Conservation (phyloP, 2,888 invertebrate species). For the Apodemia hepburni region DNA sequence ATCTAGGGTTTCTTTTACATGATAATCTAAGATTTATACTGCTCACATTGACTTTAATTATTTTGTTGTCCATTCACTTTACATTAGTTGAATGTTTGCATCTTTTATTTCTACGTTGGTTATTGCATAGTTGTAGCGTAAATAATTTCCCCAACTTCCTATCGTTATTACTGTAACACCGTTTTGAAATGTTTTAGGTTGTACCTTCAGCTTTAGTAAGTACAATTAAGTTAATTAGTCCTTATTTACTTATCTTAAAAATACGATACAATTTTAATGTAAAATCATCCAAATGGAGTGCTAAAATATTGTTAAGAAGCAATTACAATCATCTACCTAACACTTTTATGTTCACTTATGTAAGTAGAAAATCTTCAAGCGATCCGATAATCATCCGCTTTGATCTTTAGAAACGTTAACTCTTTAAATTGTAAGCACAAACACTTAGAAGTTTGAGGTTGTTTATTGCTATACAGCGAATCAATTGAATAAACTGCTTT, state of each 20-base stretch:
- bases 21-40: constrained; percentile 13
- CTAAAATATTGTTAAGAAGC: constrained; percentile 33
- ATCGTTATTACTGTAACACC: constrained; percentile 46
- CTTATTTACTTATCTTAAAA: not conserved
- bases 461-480: constrained; percentile 62
- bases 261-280: constrained; percentile 16
- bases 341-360: constrained; percentile 59
- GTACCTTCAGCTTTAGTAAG: not conserved
- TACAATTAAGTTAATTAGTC: not conserved
- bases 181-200: not conserved
- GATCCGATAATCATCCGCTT: constrained; percentile 66
- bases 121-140: constrained; percentile 63
- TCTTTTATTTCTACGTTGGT: constrained; percentile 26
- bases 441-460: constrained; percentile 50
- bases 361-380: constrained; percentile 59
- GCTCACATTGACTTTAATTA: constrained; percentile 11
- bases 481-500: constrained; percentile 68
- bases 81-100: constrained; percentile 46
- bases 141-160: constrained; percentile 60
- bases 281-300: constrained; percentile 4
- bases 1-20: constrained; percentile 26
- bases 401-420: constrained; percentile 64
- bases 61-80: constrained; percentile 69
- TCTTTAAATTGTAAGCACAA: constrained; percentile 68
- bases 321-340: constrained; percentile 43